Evolutionary conservation across 2,797 vertebrate species (phyloP), one percentile per base, ranked within the genome.

Genomic region (Anolis apletophallus): DNA sequence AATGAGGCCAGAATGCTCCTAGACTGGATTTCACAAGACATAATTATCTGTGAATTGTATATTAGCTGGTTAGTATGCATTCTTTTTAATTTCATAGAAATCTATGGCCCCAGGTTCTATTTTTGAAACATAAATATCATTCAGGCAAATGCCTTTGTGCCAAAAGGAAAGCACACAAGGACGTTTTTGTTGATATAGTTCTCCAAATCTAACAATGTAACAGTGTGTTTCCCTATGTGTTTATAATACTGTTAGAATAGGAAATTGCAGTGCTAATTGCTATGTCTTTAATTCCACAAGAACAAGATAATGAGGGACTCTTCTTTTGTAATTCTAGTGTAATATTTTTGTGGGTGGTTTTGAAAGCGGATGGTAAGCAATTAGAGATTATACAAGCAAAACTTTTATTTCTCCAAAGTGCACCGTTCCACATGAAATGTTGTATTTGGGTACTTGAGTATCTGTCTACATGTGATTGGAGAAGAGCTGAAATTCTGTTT

Each of bases 271-370:
- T 84, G 83, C 73, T 94, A 91, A 90, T 81, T 93, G 72, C 74
- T 93, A 91, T 95, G 96, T 94, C 88, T 95, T 95, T 94, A 94
- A 94, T 95, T 95, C 88, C 14, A 1, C 91, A 93, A 94, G 90
- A 93, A 87, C 68, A 77, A 93, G 87, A 93, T 94, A 93, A 93
- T 93, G 91, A 96, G 87, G 23, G 81, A 82, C 55, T 82, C 17
- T 85, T 91, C 76, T 85, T 91, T 88, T 93, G 84, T 94, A 93
- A 95, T 92, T 92, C 90, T 81, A 93, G 86, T 81, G 78, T 87
- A 79, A 87, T 93, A 86, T 91, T 94, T 95, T 93, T 85, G 91
- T 93, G 93, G 89, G 84, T 94, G 89, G 87, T 85, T 95, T 95
- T 93, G 92, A 90, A 91, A 94, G 93, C 71, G 85, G 82, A 80